Percentiles rank a stretch among this genome's conserved stretches.
Evolutionary conservation across 2,797 vertebrate genomes (phyloP).

Genomic region (Lophius americanus): DNA sequence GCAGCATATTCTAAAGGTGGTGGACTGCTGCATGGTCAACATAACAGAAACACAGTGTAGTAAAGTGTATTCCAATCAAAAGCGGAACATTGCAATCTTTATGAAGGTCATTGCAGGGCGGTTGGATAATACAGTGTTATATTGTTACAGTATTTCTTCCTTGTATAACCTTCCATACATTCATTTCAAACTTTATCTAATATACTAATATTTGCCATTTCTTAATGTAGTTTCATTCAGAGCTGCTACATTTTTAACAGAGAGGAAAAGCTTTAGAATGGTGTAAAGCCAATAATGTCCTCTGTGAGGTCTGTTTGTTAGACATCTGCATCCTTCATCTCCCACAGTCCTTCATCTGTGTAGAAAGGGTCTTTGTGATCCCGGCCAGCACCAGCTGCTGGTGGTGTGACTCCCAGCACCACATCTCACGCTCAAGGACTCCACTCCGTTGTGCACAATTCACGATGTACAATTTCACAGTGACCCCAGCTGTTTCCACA

Average conservation of each 20-base stretch:
- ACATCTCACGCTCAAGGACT: constrained; percentile 60
- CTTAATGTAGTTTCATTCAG: background rate
- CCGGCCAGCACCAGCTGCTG: constrained; percentile 43
- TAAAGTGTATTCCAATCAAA: background rate
- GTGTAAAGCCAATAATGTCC: background rate
- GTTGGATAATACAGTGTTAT: background rate
- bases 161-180: background rate
- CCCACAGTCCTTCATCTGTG: constrained; percentile 14
- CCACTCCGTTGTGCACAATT: background rate
- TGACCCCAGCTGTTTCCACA: background rate
- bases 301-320: constrained; percentile 12
- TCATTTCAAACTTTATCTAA: background rate
- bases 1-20: too few relatives aligned
- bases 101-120: background rate
- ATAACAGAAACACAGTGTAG: too few relatives aligned
- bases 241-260: constrained; percentile 4
- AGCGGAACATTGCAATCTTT: background rate
- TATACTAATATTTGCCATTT: background rate
- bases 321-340: constrained; percentile 24
- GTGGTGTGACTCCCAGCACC: constrained; percentile 40
- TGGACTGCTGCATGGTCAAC: background rate
- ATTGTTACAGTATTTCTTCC: background rate
- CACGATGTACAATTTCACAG: constrained; percentile 2
- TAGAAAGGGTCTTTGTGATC: constrained; percentile 52
- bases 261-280: background rate